Base-by-base conservation (phyloP, 2,113 vertebrate genomes). In the Scomber scombrus region DNA sequence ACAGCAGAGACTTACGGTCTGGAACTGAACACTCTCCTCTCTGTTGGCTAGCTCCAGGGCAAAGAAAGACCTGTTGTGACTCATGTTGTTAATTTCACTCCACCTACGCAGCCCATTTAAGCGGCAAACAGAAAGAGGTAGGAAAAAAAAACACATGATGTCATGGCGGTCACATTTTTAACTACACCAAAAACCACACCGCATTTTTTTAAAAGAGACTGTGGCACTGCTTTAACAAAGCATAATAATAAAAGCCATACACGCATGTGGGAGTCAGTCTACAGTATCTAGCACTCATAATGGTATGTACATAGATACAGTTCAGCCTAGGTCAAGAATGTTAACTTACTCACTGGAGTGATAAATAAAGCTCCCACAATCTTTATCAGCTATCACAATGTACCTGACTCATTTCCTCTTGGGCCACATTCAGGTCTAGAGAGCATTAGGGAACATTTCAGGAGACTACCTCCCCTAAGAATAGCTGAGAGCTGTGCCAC, bases 71-170 rank as follows among this genome's bases (percentile, higher is more conserved):
- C 97, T 99, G 91, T 97, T 99, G 92, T 99, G 97, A 89, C 96
- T 97, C 98, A 99, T 98, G 93, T 98, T 98, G 77, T 97, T 97
- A 90, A 99, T 98, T 87, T 99, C 97, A 75, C 97, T 96, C 97
- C 98, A 99, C 95, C 98, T 99, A 87, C 88, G 89, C 75, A 54
- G 84, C 70, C 90, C 75, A 93, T 88, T 89, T 85, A 82, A 81
- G 57, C 46, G 45, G 19, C 60, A 23, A 57, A 85, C 58, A 80
- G 34, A 12, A 74, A 57, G 54, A 63, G 46, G 8, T 51, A 23
- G 23, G 18, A 71, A 18, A 69, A 67, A 12, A 62, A 82, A 73
- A 86, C 40, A 84, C 57, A 84, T 75, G 80, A 89, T 57, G 80
- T 85, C 80, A 85, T 19, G 16, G 49, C 4, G 15, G 80, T 72